phyloP scores from a whole-genome alignment of 2,888 invertebrate genomes.

The Melinaea menophilus region DNA sequence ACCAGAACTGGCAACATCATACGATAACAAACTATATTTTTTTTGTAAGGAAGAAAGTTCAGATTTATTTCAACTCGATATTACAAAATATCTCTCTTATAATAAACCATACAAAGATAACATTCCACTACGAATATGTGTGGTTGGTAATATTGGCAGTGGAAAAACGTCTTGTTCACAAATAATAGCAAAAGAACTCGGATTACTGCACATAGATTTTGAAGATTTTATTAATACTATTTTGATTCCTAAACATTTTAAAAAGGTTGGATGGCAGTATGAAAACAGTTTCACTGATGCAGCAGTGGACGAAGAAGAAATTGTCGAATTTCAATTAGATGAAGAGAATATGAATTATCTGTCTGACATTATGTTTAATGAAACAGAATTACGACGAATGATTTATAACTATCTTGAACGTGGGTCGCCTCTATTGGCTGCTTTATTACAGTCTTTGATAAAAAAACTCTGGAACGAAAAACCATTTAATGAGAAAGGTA shows the following conservation, averaged over 20 bases:
- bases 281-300: slow-evolving; percentile 62
- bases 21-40: slow-evolving; percentile 74
- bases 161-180: slow-evolving; percentile 75
- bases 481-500: slow-evolving; percentile 69
- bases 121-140: slow-evolving; percentile 76
- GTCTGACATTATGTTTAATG: slow-evolving; percentile 55
- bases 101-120: slow-evolving; percentile 60
- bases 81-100: slow-evolving; percentile 67
- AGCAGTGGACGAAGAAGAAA: slow-evolving; percentile 53
- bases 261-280: slow-evolving; percentile 62
- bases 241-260: slow-evolving; percentile 62
- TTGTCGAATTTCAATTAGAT: slow-evolving; percentile 55
- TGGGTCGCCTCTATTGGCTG: slow-evolving; percentile 64
- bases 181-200: slow-evolving; percentile 74
- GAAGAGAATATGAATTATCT: slow-evolving; percentile 55
- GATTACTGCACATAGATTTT: slow-evolving; percentile 74
- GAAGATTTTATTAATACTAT: slow-evolving; percentile 52
- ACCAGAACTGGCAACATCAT: slow-evolving; percentile 70
- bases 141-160: slow-evolving; percentile 75
- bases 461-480: slow-evolving; percentile 73
- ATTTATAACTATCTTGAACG: slow-evolving; percentile 70
- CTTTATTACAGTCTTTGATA: slow-evolving; percentile 63
- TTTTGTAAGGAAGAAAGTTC: slow-evolving; percentile 71
- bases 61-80: slow-evolving; percentile 69
- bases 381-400: slow-evolving; percentile 55